These are phyloP conservation scores for Pseudopipra pipra DNA, from an alignment of 2,113 vertebrate species.

Conservation along the genomic window DNA sequence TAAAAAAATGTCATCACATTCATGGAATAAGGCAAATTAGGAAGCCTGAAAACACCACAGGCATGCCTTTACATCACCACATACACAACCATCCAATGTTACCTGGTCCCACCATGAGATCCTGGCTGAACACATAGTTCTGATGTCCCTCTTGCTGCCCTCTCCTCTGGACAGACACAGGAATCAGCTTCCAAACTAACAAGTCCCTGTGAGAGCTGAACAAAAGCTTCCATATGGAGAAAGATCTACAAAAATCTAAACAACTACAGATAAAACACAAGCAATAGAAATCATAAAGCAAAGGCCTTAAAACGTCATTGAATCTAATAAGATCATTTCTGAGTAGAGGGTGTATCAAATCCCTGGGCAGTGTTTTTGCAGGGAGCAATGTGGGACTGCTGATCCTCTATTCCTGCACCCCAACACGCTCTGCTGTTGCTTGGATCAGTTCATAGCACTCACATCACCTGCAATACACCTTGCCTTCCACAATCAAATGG, in stretches of 20 bases:
- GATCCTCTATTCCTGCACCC: fast-evolving
- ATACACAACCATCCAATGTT: not conserved
- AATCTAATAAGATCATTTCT: not conserved
- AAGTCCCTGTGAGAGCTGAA: not conserved
- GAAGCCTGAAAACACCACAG: not conserved
- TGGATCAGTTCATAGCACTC: fast-evolving
- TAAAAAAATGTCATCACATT: not conserved
- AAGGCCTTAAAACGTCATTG: not conserved
- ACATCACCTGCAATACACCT: too few species aligned
- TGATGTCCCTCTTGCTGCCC: not conserved
- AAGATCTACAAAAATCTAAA: not conserved
- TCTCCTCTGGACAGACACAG: not conserved
- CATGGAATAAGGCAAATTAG: not conserved
- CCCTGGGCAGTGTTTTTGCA: not conserved
- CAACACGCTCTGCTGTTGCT: not conserved
- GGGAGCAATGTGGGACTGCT: not conserved
- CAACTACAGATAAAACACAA: not conserved
- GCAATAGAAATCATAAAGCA: not conserved
- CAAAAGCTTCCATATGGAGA: not conserved
- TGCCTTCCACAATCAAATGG: not conserved
- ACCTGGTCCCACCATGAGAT: not conserved
- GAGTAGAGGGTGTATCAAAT: not conserved
- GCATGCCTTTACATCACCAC: not conserved
- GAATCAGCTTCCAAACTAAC: not conserved
- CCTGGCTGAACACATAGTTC: not conserved